Percentiles rank a stretch among this genome's conserved stretches.
Evolutionary conservation across 30 jellyfish, hydroid and myxozoan genomes (phyloP).

Genomic region (Aurelia aurita complex sp. Pacific): DNA sequence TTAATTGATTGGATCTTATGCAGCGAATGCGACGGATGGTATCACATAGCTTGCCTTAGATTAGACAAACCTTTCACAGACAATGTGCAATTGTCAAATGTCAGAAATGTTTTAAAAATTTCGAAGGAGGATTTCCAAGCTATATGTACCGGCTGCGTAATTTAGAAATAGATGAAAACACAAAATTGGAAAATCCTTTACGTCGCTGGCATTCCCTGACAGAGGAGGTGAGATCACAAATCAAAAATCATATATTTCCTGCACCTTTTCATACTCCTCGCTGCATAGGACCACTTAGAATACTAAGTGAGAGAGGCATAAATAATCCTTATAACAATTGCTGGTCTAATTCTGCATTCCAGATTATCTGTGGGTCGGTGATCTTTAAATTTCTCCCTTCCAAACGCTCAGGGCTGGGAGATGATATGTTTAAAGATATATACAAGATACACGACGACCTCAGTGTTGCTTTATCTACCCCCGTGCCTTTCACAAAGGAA

Average conservation of each 20-base stretch:
- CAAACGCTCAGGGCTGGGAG: not conserved
- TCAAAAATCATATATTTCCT: not conserved
- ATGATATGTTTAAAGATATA: not conserved
- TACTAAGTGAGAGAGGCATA: not conserved
- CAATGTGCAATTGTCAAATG: not conserved
- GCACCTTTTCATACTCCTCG: not conserved
- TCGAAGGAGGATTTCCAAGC: not conserved
- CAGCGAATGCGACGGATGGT: not conserved
- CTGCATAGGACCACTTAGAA: not conserved
- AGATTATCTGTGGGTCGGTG: not conserved
- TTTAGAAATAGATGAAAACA: not conserved
- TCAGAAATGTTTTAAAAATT: not conserved
- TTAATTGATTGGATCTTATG: not conserved
- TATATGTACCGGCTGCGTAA: not conserved
- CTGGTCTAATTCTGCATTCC: not conserved
- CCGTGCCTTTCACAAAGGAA: not conserved
- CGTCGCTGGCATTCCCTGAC: not conserved
- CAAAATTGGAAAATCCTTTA: not conserved
- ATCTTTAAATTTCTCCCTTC: not conserved
- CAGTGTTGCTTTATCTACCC: not conserved
- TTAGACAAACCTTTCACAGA: not conserved
- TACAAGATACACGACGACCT: not conserved
- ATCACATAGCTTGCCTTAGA: not conserved
- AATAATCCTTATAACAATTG: not conserved
- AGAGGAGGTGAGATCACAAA: not conserved